Evolutionary conservation across 2,797 vertebrate genomes (phyloP), one percentile per base, ranked within the genome.

Genomic region (Chrysolophus pictus): DNA sequence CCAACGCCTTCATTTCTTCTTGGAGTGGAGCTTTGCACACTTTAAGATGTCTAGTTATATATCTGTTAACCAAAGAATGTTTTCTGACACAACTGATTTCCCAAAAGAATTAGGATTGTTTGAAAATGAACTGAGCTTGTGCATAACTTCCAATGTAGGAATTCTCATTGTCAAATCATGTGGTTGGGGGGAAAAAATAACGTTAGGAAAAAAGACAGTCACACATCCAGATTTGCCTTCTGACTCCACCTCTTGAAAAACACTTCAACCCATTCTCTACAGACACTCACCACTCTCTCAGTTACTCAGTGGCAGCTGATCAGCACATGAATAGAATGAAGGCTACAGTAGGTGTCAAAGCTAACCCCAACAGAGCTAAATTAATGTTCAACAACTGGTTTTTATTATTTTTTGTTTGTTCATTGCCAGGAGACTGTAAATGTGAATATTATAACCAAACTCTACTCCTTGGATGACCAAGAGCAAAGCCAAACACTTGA

Each of bases 1-100:
- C 75, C 75, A 47, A 78, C 41, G 58, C n/a, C 64, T 62, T 83
- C 55, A 95, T 69, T 85, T 78, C 56, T 9, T 83, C 95, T 68
- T 29, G 33, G 70, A 56, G 71, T 49, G 71, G 87, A 94, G 94
- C 75, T 67, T 87, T 90, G 92, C 59, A 87, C 85, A 67, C 77
- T 67, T 95, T 41, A 94, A 92, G 17, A 92, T 78, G 65, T 55
- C 68, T 28, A 65, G 51, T 85, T 95, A 49, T 78, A 47, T 75
- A 92, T 60, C 74, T 17, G n/a, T 94, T 96, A 97, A 71, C 63
- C 87, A 89, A 72, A 94, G 73, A 95, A 95, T 2, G 4, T 59
- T 94, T 95, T 70, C 76, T 96, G 93, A 83, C 93, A 96, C 56
- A 47, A 5, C 10, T 93, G 55, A 95, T 95, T 96, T 95, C 94